Evolutionary conservation across 2,113 vertebrate genomes (phyloP), one percentile per base, ranked within the genome.

Genomic region (Nansenia antarctica): DNA sequence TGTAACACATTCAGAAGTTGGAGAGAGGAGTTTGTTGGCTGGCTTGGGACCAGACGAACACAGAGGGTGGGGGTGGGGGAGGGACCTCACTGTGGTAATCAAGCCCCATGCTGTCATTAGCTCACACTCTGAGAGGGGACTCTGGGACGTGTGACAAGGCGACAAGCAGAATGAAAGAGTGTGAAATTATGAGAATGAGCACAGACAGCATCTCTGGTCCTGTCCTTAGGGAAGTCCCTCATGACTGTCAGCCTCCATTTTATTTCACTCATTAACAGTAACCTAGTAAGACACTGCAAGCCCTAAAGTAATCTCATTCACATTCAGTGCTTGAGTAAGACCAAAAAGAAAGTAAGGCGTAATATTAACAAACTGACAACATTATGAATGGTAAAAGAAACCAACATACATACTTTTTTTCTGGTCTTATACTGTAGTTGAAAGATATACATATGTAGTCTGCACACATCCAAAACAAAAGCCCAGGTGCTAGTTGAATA

Each of bases 111-210:
- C 65, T 72, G 83, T 83, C 70, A 57, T 86, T 85, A 60, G 57
- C 74, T 77, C 79, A 72, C 73, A 60, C 79, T 77, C 45, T 45
- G 78, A 72, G 69, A 68, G 35, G 68, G 65, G 81, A 75, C 69
- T 80, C 83, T 71, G 73, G 67, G 64, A 84, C 70, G 78, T 77
- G 82, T 70, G 71, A 81, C 65, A 70, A 74, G 70, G 82, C 76
- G 86, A 86, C 84, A 74, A 79, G 82, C 78, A 76, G 73, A 86
- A 82, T 79, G 70, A 84, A 83, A 76, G 75, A 67, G 79, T 87
- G 82, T 86, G 78, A 90, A 87, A 83, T 82, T 59, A 73, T 63
- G 73, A 74, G 80, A 84, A 86, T 75, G 73, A 66, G 73, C 83
- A 71, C 82, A 85, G 88, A 85, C 84, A 82, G 77, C 81, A 73